Conservation (phyloP, 2,113 vertebrate genomes). For the Cygnus atratus region DNA sequence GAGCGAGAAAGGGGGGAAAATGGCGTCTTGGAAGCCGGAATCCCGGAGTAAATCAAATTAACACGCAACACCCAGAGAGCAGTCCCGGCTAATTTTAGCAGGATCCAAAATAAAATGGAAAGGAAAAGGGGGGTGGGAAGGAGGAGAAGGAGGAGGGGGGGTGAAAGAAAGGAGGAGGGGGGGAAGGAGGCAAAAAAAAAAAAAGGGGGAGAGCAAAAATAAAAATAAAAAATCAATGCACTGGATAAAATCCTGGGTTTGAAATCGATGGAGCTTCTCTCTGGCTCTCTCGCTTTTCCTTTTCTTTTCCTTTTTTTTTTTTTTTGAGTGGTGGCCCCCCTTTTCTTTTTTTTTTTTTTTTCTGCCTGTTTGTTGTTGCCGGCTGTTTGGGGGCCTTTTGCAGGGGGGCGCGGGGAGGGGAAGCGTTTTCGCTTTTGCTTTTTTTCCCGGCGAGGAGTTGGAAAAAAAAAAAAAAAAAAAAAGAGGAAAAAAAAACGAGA, state of each 20-base stretch:
- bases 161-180: not conserved
- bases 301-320: not conserved
- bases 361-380: not conserved
- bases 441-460: too few relatives aligned
- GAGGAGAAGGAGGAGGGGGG: not conserved
- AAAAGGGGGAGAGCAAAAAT: not conserved
- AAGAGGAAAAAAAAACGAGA: too few relatives aligned
- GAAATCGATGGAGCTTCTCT: conserved; percentile 14
- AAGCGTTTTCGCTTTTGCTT: too few relatives aligned
- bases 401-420: too few relatives aligned
- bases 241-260: conserved; percentile 12
- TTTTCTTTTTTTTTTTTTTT: not conserved
- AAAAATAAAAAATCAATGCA: not conserved
- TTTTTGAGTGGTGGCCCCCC: not conserved
- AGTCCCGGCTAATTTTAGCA: conserved; percentile 69
- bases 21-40: conserved; percentile 75
- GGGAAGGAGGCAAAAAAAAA: too few relatives aligned
- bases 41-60: conserved; percentile 73
- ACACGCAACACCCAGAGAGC: conserved; percentile 42
- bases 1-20: conserved; percentile 59
- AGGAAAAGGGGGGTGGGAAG: not conserved
- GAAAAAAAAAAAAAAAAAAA: too few relatives aligned
- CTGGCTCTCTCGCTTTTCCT: not conserved
- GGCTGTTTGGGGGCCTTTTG: too few relatives aligned
- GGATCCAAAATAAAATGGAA: conserved; percentile 17